Conservation (phyloP, 1,140 invertebrate genomes). For the Zaprionus africanus region DNA sequence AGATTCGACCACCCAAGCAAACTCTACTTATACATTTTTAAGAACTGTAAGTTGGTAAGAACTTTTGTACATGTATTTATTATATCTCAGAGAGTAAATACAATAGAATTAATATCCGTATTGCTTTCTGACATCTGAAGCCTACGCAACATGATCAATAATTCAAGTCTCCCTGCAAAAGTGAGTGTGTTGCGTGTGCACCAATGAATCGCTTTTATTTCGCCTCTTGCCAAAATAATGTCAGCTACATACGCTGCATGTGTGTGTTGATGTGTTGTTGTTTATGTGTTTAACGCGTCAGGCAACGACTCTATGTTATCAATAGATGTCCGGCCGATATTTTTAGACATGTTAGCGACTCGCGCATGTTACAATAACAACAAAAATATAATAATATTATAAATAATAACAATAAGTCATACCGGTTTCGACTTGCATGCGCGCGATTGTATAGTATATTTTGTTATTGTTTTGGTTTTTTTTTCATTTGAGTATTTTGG, state of each 20-base stretch:
- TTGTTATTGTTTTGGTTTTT: constrained; percentile 10
- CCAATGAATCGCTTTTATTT: constrained; percentile 31
- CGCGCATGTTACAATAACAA: constrained; percentile 63
- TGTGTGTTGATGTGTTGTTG: neutral
- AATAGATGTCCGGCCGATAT: constrained; percentile 64
- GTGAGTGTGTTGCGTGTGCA: neutral
- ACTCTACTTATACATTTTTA: too few species aligned
- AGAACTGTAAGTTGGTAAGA: too few species aligned
- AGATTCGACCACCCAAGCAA: too few species aligned
- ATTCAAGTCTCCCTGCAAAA: neutral
- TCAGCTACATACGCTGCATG: neutral
- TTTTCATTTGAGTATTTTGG: constrained; percentile 26
- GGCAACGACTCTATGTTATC: constrained; percentile 55
- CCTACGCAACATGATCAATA: neutral
- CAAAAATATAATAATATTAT: constrained; percentile 44
- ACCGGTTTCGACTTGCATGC: constrained; percentile 58
- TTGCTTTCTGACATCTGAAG: too few species aligned
- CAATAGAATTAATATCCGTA: too few species aligned
- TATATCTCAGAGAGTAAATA: too few species aligned
- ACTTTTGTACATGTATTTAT: too few species aligned
- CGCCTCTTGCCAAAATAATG: constrained; percentile 47
- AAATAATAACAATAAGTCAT: constrained; percentile 35
- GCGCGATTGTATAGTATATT: constrained; percentile 25
- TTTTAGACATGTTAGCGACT: constrained; percentile 62
- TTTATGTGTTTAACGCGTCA: constrained; percentile 30